Conservation (phyloP, 1,140 invertebrate species). For the Psilanteris sp. region DNA sequence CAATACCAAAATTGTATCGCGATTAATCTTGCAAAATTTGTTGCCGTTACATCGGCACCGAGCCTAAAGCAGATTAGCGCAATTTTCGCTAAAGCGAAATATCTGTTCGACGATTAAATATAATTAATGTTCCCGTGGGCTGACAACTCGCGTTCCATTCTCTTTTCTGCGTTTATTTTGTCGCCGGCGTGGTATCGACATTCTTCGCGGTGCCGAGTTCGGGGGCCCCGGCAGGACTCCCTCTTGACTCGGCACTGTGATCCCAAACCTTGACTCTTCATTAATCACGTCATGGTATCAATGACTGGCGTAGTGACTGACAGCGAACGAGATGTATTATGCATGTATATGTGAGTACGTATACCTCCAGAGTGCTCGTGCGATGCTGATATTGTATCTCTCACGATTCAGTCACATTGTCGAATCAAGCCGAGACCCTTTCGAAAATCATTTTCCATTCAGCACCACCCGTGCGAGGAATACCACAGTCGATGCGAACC, state of each 20-base stretch:
- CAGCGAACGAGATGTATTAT: slow-evolving; percentile 76
- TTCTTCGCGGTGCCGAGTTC: slow-evolving; percentile 70
- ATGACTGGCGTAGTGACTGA: slow-evolving; percentile 79
- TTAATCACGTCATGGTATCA: slow-evolving; percentile 79
- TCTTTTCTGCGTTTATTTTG: slow-evolving; percentile 61
- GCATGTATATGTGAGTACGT: slow-evolving; percentile 44
- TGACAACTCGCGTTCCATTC: slow-evolving; percentile 61
- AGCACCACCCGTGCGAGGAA: slow-evolving; percentile 15
- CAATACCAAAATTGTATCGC: slow-evolving; percentile 9
- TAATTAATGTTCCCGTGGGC: slow-evolving; percentile 55
- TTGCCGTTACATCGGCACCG: slow-evolving; percentile 14
- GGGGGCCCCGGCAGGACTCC: slow-evolving; percentile 60
- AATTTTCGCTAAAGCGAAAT: slow-evolving; percentile 66
- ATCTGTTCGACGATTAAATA: slow-evolving; percentile 63
- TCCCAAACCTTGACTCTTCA: slow-evolving; percentile 79
- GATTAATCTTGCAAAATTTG: slow-evolving; percentile 47
- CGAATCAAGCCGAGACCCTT: slow-evolving; percentile 46
- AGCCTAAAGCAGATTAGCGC: slow-evolving; percentile 47
- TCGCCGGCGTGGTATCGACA: slow-evolving; percentile 71
- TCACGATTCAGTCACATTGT: slow-evolving; percentile 52
- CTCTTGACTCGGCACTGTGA: slow-evolving; percentile 73
- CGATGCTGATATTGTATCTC: slow-evolving; percentile 67
- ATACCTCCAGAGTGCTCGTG: slow-evolving; percentile 61
- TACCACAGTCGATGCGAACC: slow-evolving; percentile 1
- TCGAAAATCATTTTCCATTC: slow-evolving; percentile 63